Evolutionary conservation across 2,113 vertebrate species (phyloP).

Genomic region (Phodopus roborovskii): DNA sequence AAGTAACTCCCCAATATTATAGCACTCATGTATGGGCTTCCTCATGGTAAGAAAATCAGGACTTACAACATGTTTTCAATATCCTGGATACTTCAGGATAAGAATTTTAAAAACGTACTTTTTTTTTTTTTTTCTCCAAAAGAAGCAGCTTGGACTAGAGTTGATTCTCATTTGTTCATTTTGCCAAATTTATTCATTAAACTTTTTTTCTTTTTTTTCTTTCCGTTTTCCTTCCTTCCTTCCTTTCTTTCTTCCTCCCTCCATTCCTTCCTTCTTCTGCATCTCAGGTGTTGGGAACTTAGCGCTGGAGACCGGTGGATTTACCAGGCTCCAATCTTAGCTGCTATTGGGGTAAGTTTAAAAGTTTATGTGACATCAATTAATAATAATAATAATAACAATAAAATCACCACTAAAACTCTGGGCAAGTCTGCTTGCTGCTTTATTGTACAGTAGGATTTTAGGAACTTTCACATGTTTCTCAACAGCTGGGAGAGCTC

Average conservation of each 20-base stretch:
- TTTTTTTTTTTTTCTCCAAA: constrained; percentile 45
- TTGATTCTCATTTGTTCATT: background rate
- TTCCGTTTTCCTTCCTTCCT: too few relatives aligned
- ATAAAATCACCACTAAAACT: background rate
- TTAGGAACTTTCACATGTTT: background rate
- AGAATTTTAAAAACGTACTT: background rate
- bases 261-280: background rate
- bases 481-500: background rate
- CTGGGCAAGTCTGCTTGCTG: background rate
- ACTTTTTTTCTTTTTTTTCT: background rate
- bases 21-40: background rate
- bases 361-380: background rate
- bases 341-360: constrained; percentile 91
- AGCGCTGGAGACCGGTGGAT: constrained; percentile 93
- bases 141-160: background rate
- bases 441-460: background rate
- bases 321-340: constrained; percentile 93
- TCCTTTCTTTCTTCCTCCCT: background rate
- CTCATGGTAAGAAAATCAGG: background rate
- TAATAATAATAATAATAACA: background rate
- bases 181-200: constrained; percentile 43
- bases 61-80: background rate
- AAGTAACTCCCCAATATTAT: background rate
- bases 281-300: constrained; percentile 92
- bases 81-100: background rate